Evolutionary conservation across 2,888 invertebrate species (phyloP).

Genomic region (Cantharis lateralis): DNA sequence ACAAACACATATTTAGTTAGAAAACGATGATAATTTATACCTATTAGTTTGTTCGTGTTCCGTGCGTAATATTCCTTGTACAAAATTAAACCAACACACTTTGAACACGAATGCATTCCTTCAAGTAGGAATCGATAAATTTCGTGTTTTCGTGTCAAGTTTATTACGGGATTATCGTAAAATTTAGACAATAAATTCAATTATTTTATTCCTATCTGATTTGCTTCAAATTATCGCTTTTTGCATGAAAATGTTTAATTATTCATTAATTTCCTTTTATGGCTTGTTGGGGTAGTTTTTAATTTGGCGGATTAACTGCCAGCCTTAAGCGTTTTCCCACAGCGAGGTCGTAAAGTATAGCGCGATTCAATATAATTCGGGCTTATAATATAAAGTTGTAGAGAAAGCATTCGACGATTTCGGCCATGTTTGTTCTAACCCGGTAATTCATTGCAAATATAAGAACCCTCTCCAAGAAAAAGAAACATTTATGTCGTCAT

Average conservation of each 20-base stretch:
- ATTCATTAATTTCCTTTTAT: neutral
- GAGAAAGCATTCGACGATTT: neutral
- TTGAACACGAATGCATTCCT: conserved; percentile 23
- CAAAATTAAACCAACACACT: conserved; percentile 28
- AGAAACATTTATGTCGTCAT: neutral
- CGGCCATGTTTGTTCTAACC: neutral
- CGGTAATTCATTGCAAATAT: neutral
- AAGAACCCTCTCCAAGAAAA: neutral
- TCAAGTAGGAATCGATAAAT: conserved; percentile 22
- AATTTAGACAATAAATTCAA: neutral
- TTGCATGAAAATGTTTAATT: neutral
- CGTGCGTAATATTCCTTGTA: conserved; percentile 30
- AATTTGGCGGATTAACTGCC: neutral
- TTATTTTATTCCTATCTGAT: neutral
- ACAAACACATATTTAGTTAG: conserved; percentile 16
- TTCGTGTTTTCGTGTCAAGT: conserved; percentile 14
- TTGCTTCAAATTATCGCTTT: neutral
- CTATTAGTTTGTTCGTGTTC: conserved; percentile 24
- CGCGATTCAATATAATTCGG: neutral
- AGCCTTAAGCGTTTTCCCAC: neutral
- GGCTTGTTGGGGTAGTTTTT: neutral
- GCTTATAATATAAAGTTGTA: neutral
- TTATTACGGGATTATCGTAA: neutral
- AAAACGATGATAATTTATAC: conserved; percentile 22
- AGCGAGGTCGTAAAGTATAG: neutral